Evolutionary conservation across 2,797 vertebrate genomes (phyloP), one percentile per base, ranked within the genome.

Genomic region (Chloroceryle inda): DNA sequence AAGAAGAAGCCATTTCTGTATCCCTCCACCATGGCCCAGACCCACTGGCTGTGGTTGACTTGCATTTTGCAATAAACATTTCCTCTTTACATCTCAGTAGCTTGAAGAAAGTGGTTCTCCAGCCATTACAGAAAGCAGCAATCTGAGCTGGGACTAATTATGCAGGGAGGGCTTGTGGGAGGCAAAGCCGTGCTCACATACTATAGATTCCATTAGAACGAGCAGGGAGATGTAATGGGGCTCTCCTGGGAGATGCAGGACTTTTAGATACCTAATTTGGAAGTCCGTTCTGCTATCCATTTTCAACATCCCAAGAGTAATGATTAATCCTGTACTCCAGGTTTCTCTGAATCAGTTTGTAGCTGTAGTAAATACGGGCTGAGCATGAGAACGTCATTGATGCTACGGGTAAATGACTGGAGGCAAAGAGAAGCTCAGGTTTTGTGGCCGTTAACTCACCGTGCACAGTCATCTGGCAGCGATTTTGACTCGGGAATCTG

Each of bases 261-360:
- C 96, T 96, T 97, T 92, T 56, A 97, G 95, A 96, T 96, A 73
- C 97, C 97, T 97, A 97, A 96, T 97, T 97, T 97, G 97, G 96
- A 97, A 97, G 97, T 94, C 93, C 96, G 50, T 93, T 94, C 95
- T 96, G 94, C 77, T 96, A 94, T 96, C 95, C 92, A 78, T 94
- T 97, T 97, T 72, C 88, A 79, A 77, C 82, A 45, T 95, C 95
- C 96, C 96, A 69, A 88, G 94, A 84, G 87, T 52, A 96, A 94
- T 91, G 92, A 96, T 95, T 94, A 95, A 95, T 95, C 79, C 87
- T 55, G 72, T 47, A 71, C 77, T 95, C 95, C 82, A 85, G 86
- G 71, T 96, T 96, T 88, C 92, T 85, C 92, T 96, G 94, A 97
- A 95, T 95, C 96, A 85, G 89, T 96, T 94, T 83, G 92, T 80